Conservation (phyloP, 2,113 vertebrate genomes). For the Hucho hucho region DNA sequence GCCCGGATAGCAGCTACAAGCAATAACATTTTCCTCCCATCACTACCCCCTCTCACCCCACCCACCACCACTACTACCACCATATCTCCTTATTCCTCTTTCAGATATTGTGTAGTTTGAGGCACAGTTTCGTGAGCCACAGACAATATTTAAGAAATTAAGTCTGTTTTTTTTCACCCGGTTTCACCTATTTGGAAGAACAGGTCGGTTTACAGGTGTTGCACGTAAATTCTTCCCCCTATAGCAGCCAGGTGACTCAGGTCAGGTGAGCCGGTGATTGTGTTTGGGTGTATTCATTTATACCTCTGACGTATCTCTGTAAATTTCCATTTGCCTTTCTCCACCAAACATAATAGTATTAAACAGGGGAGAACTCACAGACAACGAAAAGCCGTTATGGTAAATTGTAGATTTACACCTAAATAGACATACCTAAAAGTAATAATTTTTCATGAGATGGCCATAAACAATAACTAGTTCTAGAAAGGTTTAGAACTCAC, state of each 20-base stretch:
- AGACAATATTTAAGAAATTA: slow-evolving; percentile 42
- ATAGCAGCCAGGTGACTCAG: neutral
- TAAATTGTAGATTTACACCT: slow-evolving; percentile 2
- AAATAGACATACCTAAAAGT: no score
- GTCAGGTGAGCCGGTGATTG: slow-evolving; percentile 18
- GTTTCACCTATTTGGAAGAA: slow-evolving; percentile 2
- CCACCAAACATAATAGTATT: slow-evolving; percentile 53
- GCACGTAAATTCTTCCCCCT: neutral
- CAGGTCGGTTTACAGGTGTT: neutral
- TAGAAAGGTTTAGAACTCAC: no score
- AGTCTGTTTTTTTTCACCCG: neutral
- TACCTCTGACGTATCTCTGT: slow-evolving; percentile 25
- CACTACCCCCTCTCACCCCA: neutral
- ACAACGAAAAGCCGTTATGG: slow-evolving; percentile 45
- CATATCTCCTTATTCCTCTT: neutral
- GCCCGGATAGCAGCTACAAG: slow-evolving; percentile 22
- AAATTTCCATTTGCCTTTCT: slow-evolving; percentile 42
- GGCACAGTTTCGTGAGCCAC: slow-evolving; percentile 8
- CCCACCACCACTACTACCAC: neutral
- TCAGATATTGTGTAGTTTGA: slow-evolving; percentile 14
- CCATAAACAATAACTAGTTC: no score
- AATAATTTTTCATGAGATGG: no score
- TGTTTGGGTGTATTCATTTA: slow-evolving; percentile 51
- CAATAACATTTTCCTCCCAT: neutral
- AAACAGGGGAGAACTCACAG: slow-evolving; percentile 32